phyloP scores from a whole-genome alignment of 1,140 invertebrate species.

The Drosophila sp. region DNA sequence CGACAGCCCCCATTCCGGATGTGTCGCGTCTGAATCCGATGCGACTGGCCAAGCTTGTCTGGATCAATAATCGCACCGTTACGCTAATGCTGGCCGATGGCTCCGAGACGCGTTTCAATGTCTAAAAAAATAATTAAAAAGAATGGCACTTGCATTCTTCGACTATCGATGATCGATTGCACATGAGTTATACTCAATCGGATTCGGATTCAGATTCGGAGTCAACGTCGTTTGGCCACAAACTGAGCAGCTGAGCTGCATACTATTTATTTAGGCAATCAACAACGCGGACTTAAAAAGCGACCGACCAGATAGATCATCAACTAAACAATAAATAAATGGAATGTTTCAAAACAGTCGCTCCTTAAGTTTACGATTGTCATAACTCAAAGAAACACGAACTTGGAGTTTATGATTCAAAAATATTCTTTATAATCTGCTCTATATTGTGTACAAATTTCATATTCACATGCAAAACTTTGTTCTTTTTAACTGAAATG shows the following conservation, averaged over 20 bases:
- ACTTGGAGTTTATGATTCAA: too few species aligned
- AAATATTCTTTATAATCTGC: too few species aligned
- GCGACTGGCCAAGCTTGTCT: slow-evolving; percentile 94
- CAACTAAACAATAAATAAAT: slow-evolving; percentile 24
- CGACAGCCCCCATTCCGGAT: slow-evolving; percentile 95
- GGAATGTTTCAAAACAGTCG: too few species aligned
- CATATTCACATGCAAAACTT: too few species aligned
- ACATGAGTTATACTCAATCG: slow-evolving; percentile 1
- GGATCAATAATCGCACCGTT: slow-evolving; percentile 96
- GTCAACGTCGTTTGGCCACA: slow-evolving; percentile 51
- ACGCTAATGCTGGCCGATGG: slow-evolving; percentile 96
- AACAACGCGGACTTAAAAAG: slow-evolving; percentile 67
- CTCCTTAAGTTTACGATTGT: too few species aligned
- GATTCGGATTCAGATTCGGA: not conserved
- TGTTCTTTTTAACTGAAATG: too few species aligned
- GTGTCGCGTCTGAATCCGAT: slow-evolving; percentile 94
- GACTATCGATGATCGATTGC: not conserved
- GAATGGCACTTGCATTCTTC: not conserved
- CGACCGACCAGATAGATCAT: slow-evolving; percentile 43
- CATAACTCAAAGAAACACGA: too few species aligned
- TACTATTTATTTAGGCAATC: slow-evolving; percentile 69
- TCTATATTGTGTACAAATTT: too few species aligned
- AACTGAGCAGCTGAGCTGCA: slow-evolving; percentile 55
- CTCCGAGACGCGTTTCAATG: slow-evolving; percentile 95
- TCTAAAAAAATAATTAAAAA: slow-evolving; percentile 91